Conservation (phyloP, 2,113 vertebrate species). For the Bothrops jararaca region DNA sequence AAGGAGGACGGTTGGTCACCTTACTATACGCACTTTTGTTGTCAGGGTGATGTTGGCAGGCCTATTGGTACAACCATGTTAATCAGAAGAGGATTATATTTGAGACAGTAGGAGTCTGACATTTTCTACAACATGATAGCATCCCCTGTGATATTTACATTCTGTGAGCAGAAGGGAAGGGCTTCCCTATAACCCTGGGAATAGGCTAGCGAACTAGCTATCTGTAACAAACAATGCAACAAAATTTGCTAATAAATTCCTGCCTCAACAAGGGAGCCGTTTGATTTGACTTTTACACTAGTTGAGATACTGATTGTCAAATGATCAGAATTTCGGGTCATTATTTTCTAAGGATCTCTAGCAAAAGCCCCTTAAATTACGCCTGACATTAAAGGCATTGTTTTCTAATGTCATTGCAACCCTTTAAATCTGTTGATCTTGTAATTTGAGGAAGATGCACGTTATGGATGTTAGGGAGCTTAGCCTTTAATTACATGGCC, state of each 20-base stretch:
- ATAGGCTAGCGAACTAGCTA: background rate
- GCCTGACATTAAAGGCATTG: background rate
- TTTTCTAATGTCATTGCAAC: background rate
- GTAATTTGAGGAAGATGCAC: background rate
- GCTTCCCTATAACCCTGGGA: background rate
- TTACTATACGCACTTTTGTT: no score
- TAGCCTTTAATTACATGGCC: background rate
- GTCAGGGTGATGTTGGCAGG: no score
- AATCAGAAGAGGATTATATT: background rate
- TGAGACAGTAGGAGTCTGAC: background rate
- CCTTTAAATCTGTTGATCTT: background rate
- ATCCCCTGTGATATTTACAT: background rate
- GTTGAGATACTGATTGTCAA: background rate
- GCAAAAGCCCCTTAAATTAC: background rate
- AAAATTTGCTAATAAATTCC: background rate
- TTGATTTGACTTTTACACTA: background rate
- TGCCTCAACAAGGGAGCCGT: background rate
- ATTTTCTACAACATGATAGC: background rate
- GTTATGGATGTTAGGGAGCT: background rate
- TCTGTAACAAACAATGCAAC: background rate
- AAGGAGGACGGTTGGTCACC: no score
- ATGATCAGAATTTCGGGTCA: background rate
- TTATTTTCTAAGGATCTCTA: background rate
- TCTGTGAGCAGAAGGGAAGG: background rate
- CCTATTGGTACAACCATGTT: background rate